Evolutionary conservation across 2,113 vertebrate species (phyloP).

Genomic region (Mungos mungo): DNA sequence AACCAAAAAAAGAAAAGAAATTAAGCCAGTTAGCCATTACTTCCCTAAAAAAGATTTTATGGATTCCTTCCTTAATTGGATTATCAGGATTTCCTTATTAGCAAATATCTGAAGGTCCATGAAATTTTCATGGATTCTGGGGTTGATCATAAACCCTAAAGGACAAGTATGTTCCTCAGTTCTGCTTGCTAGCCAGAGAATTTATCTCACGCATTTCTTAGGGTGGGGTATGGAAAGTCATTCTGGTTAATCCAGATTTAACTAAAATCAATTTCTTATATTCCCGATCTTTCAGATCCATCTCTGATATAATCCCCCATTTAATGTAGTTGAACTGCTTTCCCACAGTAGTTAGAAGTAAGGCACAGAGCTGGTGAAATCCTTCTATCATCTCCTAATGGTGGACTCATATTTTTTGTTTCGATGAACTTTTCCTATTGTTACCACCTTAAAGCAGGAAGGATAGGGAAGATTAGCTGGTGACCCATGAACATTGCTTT

Average conservation of each 20-base stretch:
- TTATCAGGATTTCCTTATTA: neutral
- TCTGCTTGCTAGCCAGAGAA: neutral
- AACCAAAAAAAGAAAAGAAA: neutral
- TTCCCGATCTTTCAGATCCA: neutral
- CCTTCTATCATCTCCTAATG: neutral
- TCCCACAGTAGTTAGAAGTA: neutral
- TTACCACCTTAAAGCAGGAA: neutral
- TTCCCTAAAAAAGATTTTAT: neutral
- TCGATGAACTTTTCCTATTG: neutral
- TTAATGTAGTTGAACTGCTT: neutral
- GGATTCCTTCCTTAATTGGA: neutral
- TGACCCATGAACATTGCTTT: neutral
- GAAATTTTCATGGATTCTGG: neutral
- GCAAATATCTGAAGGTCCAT: neutral
- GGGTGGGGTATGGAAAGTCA: neutral
- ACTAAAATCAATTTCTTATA: neutral
- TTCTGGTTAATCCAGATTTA: neutral
- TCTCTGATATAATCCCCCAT: neutral
- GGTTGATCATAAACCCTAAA: neutral
- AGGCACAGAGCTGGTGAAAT: neutral
- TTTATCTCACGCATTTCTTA: neutral
- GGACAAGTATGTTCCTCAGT: neutral
- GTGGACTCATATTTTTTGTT: rapidly evolving
- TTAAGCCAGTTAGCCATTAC: neutral
- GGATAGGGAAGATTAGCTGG: neutral